Conservation (phyloP, 2,888 invertebrate species). For the Parasteatoda lunata region DNA sequence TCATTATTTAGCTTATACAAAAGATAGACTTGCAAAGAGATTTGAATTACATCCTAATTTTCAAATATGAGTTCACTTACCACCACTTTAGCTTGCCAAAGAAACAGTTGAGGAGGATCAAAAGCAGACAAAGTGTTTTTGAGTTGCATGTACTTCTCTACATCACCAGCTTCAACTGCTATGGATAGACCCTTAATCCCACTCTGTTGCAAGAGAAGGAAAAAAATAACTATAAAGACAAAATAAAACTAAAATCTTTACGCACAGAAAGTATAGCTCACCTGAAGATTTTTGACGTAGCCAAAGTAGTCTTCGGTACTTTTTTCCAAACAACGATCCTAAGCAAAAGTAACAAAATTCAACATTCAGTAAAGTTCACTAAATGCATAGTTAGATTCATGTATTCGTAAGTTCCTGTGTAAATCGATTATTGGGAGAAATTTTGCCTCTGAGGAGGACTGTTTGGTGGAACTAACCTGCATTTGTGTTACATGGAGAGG, state of each 20-base stretch:
- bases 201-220: conserved; percentile 35
- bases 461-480: too few species aligned
- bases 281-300: conserved; percentile 18
- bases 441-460: too few species aligned
- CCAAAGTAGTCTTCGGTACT: conserved; percentile 18
- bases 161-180: conserved; percentile 54
- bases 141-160: conserved; percentile 32
- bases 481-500: too few species aligned
- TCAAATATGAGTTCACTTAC: conserved; percentile 22
- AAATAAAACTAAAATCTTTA: neutral
- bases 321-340: neutral
- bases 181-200: conserved; percentile 40
- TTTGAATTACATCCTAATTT: too few species aligned
- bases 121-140: conserved; percentile 16
- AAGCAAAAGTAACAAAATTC: neutral
- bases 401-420: too few species aligned
- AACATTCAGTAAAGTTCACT: too few species aligned
- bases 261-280: neutral
- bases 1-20: too few species aligned
- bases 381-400: too few species aligned
- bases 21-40: too few species aligned
- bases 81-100: conserved; percentile 64
- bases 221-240: neutral
- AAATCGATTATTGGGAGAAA: too few species aligned
- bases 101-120: conserved; percentile 42